Evolutionary conservation across 1,140 invertebrate species (phyloP).

Genomic region (Tetramorium parvispinum): DNA sequence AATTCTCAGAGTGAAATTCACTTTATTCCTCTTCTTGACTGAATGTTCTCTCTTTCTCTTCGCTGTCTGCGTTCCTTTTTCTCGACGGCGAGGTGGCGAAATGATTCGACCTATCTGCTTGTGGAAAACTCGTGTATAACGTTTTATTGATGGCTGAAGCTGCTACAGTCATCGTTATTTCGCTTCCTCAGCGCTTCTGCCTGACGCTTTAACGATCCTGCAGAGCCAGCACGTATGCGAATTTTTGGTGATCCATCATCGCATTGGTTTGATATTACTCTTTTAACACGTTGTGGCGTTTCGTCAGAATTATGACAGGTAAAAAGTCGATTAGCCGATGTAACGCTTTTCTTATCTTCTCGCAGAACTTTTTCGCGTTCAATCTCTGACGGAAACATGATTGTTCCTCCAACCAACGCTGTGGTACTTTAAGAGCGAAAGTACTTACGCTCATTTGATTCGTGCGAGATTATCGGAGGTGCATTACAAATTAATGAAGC

Average conservation of each 20-base stretch:
- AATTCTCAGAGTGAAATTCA: conserved; percentile 10
- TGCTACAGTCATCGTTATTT: conserved; percentile 51
- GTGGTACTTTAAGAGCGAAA: background rate
- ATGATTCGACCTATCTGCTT: conserved; percentile 44
- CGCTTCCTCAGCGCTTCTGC: conserved; percentile 33
- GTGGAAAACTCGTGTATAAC: conserved; percentile 64
- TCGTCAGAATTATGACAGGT: conserved; percentile 32
- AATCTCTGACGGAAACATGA: background rate
- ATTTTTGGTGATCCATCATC: conserved; percentile 72
- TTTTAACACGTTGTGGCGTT: background rate
- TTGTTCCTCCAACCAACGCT: background rate
- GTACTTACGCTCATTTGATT: conserved; percentile 3
- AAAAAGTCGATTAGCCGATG: conserved; percentile 5
- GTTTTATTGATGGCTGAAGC: conserved; percentile 65
- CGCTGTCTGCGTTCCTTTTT: background rate
- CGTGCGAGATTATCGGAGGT: background rate
- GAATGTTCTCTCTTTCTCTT: background rate
- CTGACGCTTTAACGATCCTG: conserved; percentile 52
- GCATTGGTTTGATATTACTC: conserved; percentile 52
- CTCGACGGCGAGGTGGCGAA: conserved; percentile 1
- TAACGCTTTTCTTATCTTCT: background rate
- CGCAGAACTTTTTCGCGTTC: background rate
- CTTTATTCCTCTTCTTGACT: background rate
- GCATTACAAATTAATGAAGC: conserved; percentile 20
- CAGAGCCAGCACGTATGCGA: conserved; percentile 41